Conservation (phyloP, 2,797 vertebrate species). For the Holocentrus rufus region DNA sequence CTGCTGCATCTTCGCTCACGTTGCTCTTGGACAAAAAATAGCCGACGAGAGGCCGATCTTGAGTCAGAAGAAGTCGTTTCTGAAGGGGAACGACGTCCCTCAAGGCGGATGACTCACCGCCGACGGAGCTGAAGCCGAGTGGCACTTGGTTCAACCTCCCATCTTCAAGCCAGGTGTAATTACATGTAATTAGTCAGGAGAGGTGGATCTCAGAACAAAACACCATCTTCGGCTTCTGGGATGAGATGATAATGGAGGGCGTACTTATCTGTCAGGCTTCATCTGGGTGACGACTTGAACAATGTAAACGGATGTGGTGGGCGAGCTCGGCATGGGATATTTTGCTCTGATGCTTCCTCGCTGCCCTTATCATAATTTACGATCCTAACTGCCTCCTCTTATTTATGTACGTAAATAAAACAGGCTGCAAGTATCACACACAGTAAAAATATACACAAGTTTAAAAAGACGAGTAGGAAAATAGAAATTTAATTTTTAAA, state of each 20-base stretch:
- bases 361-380: neutral
- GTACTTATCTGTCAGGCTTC: neutral
- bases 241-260: conserved; percentile 2
- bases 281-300: conserved; percentile 18
- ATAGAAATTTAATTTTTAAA: conserved; percentile 48
- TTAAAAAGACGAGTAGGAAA: conserved; percentile 29
- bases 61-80: neutral
- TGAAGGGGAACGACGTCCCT: conserved; percentile 9
- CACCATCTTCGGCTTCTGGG: conserved; percentile 17
- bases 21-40: conserved; percentile 17
- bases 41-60: neutral
- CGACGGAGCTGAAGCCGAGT: conserved; percentile 9
- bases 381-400: neutral
- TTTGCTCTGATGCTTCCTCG: neutral
- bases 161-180: conserved; percentile 50
- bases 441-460: too few species aligned
- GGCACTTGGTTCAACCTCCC: neutral
- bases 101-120: conserved; percentile 39
- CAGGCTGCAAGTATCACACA: neutral
- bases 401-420: neutral
- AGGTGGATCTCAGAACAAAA: conserved; percentile 38
- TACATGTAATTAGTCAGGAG: conserved; percentile 54
- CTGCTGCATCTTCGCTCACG: conserved; percentile 11
- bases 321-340: neutral
- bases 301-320: conserved; percentile 19